These are phyloP conservation scores for Pseudoatta argentina DNA, from an alignment of 1,140 invertebrate species.

Conservation along the genomic window DNA sequence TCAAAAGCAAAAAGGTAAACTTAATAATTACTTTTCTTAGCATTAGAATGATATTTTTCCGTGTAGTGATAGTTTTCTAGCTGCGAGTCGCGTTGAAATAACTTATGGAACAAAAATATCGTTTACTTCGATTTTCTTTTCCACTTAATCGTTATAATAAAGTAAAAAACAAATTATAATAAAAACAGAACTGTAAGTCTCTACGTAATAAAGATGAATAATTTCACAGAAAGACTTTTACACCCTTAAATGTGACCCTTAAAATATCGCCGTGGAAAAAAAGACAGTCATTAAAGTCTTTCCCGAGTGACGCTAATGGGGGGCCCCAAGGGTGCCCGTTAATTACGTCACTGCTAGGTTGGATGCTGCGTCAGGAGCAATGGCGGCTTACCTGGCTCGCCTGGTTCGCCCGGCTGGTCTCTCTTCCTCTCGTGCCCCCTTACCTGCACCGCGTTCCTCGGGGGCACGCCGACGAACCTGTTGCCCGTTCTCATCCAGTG, in stretches of 20 bases:
- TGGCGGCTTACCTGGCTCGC: conserved; percentile 74
- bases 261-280: not conserved
- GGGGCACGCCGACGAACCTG: conserved; percentile 73
- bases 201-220: not conserved
- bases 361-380: conserved; percentile 78
- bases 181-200: not conserved
- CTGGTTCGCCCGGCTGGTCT: conserved; percentile 43
- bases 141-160: not conserved
- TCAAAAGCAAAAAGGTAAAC: no score
- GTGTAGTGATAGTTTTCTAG: no score
- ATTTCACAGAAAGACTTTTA: not conserved
- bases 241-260: no score
- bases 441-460: conserved; percentile 65
- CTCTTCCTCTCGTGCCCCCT: not conserved
- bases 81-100: no score
- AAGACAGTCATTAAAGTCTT: not conserved
- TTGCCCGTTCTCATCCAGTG: conserved; percentile 74
- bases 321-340: not conserved
- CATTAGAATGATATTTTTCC: no score
- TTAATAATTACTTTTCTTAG: no score
- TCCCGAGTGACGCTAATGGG: not conserved
- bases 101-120: not conserved
- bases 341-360: conserved; percentile 68
- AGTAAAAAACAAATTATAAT: not conserved
- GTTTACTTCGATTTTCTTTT: not conserved